Evolutionary conservation across 2,888 invertebrate species (phyloP).

Genomic region (Pristionchus japonicus): DNA sequence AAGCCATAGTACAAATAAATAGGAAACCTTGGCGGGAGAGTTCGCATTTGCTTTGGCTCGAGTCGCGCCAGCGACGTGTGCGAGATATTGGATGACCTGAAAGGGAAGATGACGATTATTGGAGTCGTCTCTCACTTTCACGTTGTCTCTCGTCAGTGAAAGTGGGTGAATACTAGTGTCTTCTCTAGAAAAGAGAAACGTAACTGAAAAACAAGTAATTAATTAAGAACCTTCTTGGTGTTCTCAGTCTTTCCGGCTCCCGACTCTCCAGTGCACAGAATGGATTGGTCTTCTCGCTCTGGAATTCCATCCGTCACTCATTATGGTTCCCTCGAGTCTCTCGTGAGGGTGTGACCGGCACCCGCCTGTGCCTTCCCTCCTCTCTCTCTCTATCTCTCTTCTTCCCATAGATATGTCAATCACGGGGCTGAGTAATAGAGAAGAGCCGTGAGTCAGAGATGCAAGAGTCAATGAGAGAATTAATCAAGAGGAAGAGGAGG

Average conservation of each 20-base stretch:
- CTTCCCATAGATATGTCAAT: constrained; percentile 37
- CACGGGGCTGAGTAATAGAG: constrained; percentile 21
- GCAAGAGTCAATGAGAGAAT: constrained; percentile 19
- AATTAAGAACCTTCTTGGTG: constrained; percentile 90
- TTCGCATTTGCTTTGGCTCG: constrained; percentile 53
- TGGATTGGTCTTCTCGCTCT: constrained; percentile 99
- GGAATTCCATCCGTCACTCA: constrained; percentile 73
- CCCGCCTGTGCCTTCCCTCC: neutral
- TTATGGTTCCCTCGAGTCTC: neutral
- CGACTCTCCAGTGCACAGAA: constrained; percentile 92
- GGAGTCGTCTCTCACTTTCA: neutral
- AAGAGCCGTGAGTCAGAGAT: constrained; percentile 17
- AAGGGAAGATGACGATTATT: neutral
- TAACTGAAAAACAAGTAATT: neutral
- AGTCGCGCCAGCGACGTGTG: constrained; percentile 94
- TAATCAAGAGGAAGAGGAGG: constrained; percentile 3
- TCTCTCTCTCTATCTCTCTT: constrained; percentile 27
- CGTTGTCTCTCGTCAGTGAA: neutral
- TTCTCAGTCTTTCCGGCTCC: constrained; percentile 99
- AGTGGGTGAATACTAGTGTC: too few species aligned
- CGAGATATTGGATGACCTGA: constrained; percentile 91
- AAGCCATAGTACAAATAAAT: constrained; percentile 46
- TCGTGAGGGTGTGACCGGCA: neutral
- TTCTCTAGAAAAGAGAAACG: too few species aligned
- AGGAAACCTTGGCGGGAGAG: constrained; percentile 48